A percentile compares a stretch with the other conserved stretches of the same genome.
Conservation (phyloP, 1,140 invertebrate genomes). For the Manduca sexta region DNA sequence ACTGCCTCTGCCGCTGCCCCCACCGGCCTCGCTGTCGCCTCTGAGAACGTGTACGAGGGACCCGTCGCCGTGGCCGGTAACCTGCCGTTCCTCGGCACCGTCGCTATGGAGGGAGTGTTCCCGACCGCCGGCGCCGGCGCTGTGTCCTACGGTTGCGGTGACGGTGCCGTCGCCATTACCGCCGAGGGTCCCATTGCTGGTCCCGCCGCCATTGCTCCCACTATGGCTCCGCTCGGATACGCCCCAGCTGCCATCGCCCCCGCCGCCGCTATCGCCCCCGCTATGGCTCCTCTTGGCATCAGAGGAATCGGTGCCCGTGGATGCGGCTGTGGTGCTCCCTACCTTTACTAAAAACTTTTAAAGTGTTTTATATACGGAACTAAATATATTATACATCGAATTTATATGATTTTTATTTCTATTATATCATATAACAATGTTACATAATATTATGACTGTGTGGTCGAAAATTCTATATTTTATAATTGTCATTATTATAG, state of each 20-base stretch:
- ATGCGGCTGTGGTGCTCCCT: neutral
- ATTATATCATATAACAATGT: too few relatives aligned
- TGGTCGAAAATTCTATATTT: too few relatives aligned
- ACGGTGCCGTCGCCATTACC: constrained; percentile 3
- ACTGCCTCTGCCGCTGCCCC: constrained; percentile 26
- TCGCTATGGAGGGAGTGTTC: constrained; percentile 21
- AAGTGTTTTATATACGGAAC: too few relatives aligned
- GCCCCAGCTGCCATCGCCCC: neutral
- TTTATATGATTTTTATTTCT: too few relatives aligned
- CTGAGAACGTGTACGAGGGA: constrained; percentile 27
- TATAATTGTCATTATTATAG: too few relatives aligned
- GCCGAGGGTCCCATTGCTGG: constrained; percentile 1
- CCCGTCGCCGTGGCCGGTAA: constrained; percentile 24
- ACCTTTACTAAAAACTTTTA: constrained; percentile 13
- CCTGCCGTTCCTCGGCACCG: constrained; percentile 37
- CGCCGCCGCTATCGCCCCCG: neutral
- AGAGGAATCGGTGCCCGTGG: neutral
- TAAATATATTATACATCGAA: too few relatives aligned
- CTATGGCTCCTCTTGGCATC: neutral
- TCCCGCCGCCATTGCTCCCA: neutral
- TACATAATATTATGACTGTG: too few relatives aligned
- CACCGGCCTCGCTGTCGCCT: constrained; percentile 20
- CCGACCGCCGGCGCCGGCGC: constrained; percentile 33
- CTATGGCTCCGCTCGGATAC: neutral
- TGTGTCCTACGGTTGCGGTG: constrained; percentile 12